phyloP scores from a whole-genome alignment of 2,888 invertebrate species.

The Plagiodera versicolora region DNA sequence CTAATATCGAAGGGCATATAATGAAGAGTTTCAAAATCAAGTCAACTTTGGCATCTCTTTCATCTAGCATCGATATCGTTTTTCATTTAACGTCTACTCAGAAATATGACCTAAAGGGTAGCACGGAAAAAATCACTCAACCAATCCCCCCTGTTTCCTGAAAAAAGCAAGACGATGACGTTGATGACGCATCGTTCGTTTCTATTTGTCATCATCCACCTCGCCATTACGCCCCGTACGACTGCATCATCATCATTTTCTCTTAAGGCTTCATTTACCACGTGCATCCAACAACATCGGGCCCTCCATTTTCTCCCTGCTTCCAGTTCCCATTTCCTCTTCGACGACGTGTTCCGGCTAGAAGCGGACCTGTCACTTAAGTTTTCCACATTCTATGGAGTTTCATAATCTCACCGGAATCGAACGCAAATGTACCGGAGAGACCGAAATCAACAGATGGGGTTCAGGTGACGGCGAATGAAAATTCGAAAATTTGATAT shows the following conservation, averaged over 20 bases:
- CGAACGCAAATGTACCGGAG: no score
- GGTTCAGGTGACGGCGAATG: no score
- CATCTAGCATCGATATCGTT: no score
- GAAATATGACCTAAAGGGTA: no score
- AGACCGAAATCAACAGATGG: no score
- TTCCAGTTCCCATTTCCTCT: constrained; percentile 55
- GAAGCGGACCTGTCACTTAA: constrained; percentile 52
- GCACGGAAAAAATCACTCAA: neutral
- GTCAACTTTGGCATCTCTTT: no score
- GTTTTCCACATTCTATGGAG: constrained; percentile 57
- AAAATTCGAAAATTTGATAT: no score
- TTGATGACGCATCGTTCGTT: constrained; percentile 25
- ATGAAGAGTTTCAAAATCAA: no score
- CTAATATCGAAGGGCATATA: no score
- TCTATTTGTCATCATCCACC: constrained; percentile 48
- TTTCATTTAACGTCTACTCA: no score
- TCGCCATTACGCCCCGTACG: constrained; percentile 36
- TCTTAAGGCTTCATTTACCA: constrained; percentile 55
- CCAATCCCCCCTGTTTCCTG: neutral
- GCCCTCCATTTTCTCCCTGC: constrained; percentile 41
- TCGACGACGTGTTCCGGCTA: constrained; percentile 50
- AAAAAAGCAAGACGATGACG: neutral
- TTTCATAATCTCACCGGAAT: constrained; percentile 55
- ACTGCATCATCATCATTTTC: constrained; percentile 54
- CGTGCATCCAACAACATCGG: constrained; percentile 41